A percentile compares a stretch with the other conserved stretches of the same genome.
These are phyloP conservation scores for Pyrrhosoma nymphula DNA, from an alignment of 2,888 invertebrate genomes.

Conservation along the genomic window DNA sequence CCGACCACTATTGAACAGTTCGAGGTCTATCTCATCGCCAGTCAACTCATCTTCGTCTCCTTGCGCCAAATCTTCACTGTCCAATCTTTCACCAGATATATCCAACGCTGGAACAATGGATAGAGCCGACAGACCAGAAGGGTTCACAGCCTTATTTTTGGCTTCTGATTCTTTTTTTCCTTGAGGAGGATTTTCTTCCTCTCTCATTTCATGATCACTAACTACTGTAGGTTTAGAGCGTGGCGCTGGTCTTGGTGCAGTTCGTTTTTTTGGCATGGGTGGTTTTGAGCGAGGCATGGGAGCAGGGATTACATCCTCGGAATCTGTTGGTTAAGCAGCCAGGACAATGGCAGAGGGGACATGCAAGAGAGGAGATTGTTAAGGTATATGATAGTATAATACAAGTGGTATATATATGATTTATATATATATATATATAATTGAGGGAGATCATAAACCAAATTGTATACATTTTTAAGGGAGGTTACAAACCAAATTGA, in stretches of 20 bases:
- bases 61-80: neutral
- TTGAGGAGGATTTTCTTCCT: neutral
- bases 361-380: slow-evolving; percentile 57
- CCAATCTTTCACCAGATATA: neutral
- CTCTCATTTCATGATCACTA: neutral
- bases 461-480: neutral
- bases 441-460: neutral
- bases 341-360: slow-evolving; percentile 55
- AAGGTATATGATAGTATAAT: slow-evolving; percentile 23
- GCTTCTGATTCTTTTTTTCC: neutral
- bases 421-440: neutral
- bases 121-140: slow-evolving; percentile 36
- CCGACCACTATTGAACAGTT: slow-evolving; percentile 1
- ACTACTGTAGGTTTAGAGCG: slow-evolving; percentile 34
- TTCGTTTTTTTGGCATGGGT: slow-evolving; percentile 44
- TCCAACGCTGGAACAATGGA: slow-evolving; percentile 20
- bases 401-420: slow-evolving; percentile 42
- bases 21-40: slow-evolving; percentile 42
- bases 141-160: neutral
- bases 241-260: slow-evolving; percentile 40
- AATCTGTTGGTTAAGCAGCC: slow-evolving; percentile 52
- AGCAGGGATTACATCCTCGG: slow-evolving; percentile 25
- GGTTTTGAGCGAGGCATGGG: slow-evolving; percentile 54
- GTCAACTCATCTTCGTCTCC: slow-evolving; percentile 1
- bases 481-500: neutral